These are phyloP conservation scores for Ernsta delagoae DNA, from an alignment of 2,888 invertebrate species.

Conservation along the genomic window DNA sequence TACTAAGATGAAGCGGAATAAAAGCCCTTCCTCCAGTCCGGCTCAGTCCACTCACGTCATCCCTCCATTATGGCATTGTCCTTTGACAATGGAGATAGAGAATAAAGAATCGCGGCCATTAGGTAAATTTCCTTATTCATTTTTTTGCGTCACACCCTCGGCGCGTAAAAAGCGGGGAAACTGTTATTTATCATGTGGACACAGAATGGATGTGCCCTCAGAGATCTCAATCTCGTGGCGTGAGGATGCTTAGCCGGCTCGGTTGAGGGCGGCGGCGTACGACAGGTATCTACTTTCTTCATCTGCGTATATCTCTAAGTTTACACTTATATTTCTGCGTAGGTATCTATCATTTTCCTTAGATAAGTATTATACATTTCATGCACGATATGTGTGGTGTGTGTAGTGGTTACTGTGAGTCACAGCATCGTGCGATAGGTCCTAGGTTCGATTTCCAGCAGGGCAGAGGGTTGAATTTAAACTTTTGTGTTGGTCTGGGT, in stretches of 20 bases:
- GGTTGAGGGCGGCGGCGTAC: constrained; percentile 28
- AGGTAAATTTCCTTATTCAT: constrained; percentile 85
- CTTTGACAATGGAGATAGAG: constrained; percentile 78
- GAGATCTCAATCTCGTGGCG: constrained; percentile 75
- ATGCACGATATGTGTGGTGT: too few relatives aligned
- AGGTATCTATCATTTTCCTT: too few relatives aligned
- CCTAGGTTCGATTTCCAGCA: too few relatives aligned
- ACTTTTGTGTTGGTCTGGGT: too few relatives aligned
- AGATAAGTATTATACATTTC: too few relatives aligned
- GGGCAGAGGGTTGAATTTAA: too few relatives aligned
- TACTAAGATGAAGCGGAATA: constrained; percentile 52
- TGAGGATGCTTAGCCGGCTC: constrained; percentile 60
- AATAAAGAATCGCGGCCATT: constrained; percentile 83
- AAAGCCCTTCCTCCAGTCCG: constrained; percentile 49
- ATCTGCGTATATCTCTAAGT: too few relatives aligned
- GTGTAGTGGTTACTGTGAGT: too few relatives aligned
- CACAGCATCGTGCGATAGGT: too few relatives aligned
- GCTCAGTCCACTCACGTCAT: constrained; percentile 77
- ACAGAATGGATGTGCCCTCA: constrained; percentile 44
- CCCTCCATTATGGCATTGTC: constrained; percentile 83
- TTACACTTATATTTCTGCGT: too few relatives aligned
- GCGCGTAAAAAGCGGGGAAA: constrained; percentile 70
- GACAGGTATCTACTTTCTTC: background rate
- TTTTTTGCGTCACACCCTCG: constrained; percentile 82
- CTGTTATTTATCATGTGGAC: constrained; percentile 76